phyloP scores from a whole-genome alignment of 2,797 vertebrate genomes.

The Pachyuromys duprasi region DNA sequence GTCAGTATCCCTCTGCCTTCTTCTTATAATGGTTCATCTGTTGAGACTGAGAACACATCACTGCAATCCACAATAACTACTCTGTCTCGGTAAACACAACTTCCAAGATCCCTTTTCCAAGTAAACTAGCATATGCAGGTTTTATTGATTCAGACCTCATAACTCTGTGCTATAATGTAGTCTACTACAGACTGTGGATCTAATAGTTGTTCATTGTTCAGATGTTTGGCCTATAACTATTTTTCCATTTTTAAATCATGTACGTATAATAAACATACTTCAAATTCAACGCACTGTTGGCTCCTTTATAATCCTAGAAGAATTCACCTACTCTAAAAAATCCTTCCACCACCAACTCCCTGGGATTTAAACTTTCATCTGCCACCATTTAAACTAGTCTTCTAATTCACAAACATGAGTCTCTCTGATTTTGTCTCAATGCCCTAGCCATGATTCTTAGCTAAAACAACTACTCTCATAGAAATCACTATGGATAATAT shows the following conservation, averaged over 20 bases:
- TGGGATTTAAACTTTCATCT: neutral
- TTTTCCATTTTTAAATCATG: neutral
- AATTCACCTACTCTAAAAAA: neutral
- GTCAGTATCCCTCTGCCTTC: neutral
- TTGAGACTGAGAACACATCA: neutral
- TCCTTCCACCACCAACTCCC: neutral
- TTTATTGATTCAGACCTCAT: neutral
- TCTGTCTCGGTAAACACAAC: neutral
- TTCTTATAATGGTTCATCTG: neutral
- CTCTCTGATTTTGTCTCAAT: neutral
- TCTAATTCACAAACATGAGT: neutral
- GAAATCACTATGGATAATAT: neutral
- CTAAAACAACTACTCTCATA: neutral
- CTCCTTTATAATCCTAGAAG: neutral
- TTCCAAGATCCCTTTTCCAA: neutral
- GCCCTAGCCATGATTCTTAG: neutral
- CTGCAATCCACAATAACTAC: neutral
- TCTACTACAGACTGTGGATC: neutral
- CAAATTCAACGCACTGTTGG: neutral
- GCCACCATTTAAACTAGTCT: neutral
- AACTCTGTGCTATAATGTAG: neutral
- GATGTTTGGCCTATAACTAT: neutral
- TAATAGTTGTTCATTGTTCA: constrained; percentile 23
- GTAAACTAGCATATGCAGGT: neutral
- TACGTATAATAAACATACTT: neutral